Base-by-base conservation (phyloP, 2,797 vertebrate genomes). In the Sandelia bainsii region DNA sequence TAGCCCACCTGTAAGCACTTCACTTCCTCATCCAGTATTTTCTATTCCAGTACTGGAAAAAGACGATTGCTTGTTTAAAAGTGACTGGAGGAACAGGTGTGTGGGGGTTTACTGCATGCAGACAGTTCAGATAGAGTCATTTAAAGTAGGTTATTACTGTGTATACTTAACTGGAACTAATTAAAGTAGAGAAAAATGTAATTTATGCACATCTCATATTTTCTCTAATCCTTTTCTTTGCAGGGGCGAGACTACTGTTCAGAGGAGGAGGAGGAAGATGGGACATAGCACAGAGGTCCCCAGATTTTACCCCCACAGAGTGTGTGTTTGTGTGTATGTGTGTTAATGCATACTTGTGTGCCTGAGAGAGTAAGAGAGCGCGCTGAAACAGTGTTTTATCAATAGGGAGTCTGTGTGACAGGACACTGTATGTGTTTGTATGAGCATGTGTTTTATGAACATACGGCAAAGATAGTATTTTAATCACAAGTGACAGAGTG, bases 201-300 rank as follows among this genome's bases (percentile, higher is more conserved):
- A 59, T 57, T 69, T 3, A 59, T 48, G 14, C 34, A 71, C 44
- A 25, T 71, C 22, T 78, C 23, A 57, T 69, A 9, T 57, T 54
- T 32, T 75, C 46, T 59, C 3, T 54, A 1, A 40, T 54, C 32
- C 20, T 34, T 79, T 63, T 72, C 46, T 77, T 37, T 74, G 29
- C 84, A 99, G 98, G 98, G 97, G 83, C 95, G 91, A 74, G 97
- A 99, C 94, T 99, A 98, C 90, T 98, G 97, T 95, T 99, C 97
- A 62, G 97, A 97, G 67, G 86, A 92, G 51, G 86, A 97, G 67
- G 86, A 92, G 48, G 86, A 94, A 79, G 92, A 93, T 62, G 93
- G 89, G 80, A 94, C 93, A 95, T 94, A 94, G 90, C 94, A 93
- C 81, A 92, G 78, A 85, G 80, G 89, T 82, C 89, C 82, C 75